These are phyloP conservation scores for Chironomus tentans DNA, from an alignment of 2,888 invertebrate species.

Conservation along the genomic window DNA sequence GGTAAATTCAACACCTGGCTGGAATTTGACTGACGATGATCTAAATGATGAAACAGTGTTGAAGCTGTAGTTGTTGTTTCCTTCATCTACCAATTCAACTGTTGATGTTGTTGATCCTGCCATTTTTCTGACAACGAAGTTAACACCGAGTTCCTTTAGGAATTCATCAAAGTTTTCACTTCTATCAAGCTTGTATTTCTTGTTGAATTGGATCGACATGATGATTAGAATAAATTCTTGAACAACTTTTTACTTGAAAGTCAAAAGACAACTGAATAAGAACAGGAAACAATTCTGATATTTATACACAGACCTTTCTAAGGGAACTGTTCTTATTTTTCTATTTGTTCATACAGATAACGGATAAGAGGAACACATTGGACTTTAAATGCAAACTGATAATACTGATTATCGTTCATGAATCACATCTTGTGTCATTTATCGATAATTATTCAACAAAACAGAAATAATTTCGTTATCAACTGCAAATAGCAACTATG, in stretches of 20 bases:
- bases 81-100: conserved; percentile 34
- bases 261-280: neutral
- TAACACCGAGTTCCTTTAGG: conserved; percentile 74
- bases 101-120: conserved; percentile 34
- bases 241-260: neutral
- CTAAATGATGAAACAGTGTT: conserved; percentile 32
- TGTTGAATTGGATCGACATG: conserved; percentile 40
- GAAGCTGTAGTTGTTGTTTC: conserved; percentile 36
- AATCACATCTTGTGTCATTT: neutral
- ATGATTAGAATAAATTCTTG: neutral
- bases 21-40: conserved; percentile 33
- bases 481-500: no score
- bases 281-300: neutral
- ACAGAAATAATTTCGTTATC: no score
- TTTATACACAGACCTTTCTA: neutral
- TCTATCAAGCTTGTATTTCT: conserved; percentile 60
- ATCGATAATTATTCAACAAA: neutral
- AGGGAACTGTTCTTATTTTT: neutral
- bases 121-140: conserved; percentile 49
- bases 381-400: neutral
- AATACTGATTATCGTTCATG: neutral
- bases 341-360: neutral
- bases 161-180: conserved; percentile 74
- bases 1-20: conserved; percentile 39
- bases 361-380: neutral